Evolutionary conservation across 1,140 invertebrate species (phyloP).

Genomic region (Mizuhopecten yessoensis): DNA sequence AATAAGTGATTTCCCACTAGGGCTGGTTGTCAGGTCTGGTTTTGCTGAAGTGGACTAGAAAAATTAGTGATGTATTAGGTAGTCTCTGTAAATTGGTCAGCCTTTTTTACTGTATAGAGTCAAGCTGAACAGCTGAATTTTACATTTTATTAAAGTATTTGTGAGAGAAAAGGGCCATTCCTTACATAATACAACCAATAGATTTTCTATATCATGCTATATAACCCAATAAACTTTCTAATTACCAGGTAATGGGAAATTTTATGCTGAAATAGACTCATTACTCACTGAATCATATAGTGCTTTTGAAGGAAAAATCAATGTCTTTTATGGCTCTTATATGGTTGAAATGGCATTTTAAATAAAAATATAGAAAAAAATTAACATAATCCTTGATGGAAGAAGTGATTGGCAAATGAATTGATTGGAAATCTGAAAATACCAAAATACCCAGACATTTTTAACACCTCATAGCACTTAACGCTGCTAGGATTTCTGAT

Average conservation of each 20-base stretch:
- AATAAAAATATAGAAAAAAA: background rate
- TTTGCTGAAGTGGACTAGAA: too few relatives aligned
- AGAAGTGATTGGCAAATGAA: background rate
- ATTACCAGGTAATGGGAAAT: conserved; percentile 14
- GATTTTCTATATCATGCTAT: background rate
- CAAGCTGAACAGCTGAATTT: too few relatives aligned
- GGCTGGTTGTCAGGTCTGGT: too few relatives aligned
- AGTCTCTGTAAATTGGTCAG: too few relatives aligned
- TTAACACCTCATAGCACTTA: background rate
- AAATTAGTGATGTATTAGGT: too few relatives aligned
- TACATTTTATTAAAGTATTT: too few relatives aligned
- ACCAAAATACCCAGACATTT: background rate
- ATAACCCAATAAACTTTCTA: background rate
- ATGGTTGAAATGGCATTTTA: background rate
- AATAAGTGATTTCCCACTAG: too few relatives aligned
- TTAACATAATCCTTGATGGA: background rate
- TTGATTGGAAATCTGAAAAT: conserved; percentile 29
- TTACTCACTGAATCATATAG: too few relatives aligned
- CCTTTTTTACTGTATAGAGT: too few relatives aligned
- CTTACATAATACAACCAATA: background rate
- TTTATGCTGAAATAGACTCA: conserved; percentile 3
- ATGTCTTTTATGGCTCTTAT: background rate
- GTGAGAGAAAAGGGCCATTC: too few relatives aligned
- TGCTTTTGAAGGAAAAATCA: background rate
- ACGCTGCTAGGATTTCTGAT: background rate